Evolutionary conservation across 2,888 invertebrate species (phyloP).

Genomic region (Aspidiotus rigidus): DNA sequence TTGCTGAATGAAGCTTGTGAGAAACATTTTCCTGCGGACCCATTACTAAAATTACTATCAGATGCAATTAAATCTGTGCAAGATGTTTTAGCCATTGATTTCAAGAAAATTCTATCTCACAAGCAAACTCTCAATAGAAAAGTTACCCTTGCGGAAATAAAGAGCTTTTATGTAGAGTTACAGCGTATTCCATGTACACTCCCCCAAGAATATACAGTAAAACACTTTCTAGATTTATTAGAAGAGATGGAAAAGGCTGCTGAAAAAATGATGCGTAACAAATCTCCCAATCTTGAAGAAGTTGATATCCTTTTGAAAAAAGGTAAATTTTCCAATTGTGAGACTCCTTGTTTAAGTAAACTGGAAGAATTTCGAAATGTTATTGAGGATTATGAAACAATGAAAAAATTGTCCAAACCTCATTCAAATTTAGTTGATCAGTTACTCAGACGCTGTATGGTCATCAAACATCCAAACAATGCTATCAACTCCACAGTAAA

Average conservation of each 20-base stretch:
- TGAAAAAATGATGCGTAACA: slow-evolving; percentile 49
- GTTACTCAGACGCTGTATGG: slow-evolving; percentile 3
- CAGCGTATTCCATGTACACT: slow-evolving; percentile 76
- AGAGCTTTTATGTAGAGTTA: slow-evolving; percentile 79
- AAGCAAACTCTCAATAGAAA: slow-evolving; percentile 72
- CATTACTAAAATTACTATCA: slow-evolving; percentile 40
- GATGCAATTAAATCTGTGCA: slow-evolving; percentile 47
- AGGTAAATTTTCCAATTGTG: slow-evolving; percentile 22
- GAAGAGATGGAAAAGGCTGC: slow-evolving; percentile 66
- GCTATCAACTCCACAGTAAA: neutral
- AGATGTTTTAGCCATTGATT: slow-evolving; percentile 72
- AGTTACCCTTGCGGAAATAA: slow-evolving; percentile 76
- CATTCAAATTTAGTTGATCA: slow-evolving; percentile 6
- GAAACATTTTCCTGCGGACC: slow-evolving; percentile 59
- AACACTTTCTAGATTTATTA: slow-evolving; percentile 64
- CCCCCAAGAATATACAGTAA: slow-evolving; percentile 69
- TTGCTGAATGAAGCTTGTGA: slow-evolving; percentile 63
- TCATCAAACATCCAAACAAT: neutral
- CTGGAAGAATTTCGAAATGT: slow-evolving; percentile 14
- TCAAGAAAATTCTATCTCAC: slow-evolving; percentile 77
- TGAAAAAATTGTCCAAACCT: neutral
- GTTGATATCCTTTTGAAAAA: slow-evolving; percentile 23
- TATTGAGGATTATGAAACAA: slow-evolving; percentile 14
- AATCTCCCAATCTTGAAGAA: slow-evolving; percentile 41
- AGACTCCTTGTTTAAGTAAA: slow-evolving; percentile 8